Evolutionary conservation across 2,888 invertebrate species (phyloP).

Genomic region (Podabrus alpinus): DNA sequence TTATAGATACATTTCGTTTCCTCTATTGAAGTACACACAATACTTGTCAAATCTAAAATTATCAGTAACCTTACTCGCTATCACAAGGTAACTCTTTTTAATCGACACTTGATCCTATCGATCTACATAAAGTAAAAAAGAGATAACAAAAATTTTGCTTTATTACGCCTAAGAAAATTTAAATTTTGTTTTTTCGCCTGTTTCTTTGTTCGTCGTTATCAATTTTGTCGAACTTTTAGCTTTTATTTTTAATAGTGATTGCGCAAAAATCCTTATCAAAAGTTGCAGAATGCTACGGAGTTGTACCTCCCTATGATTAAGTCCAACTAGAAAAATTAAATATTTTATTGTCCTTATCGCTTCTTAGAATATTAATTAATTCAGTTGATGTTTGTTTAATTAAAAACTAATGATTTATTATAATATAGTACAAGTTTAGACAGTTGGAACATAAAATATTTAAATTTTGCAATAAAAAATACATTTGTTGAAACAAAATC

Average conservation of each 20-base stretch:
- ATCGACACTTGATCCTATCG: neutral
- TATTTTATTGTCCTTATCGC: neutral
- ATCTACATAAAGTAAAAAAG: neutral
- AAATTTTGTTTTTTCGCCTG: neutral
- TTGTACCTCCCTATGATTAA: neutral
- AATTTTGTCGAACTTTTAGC: neutral
- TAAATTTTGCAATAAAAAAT: neutral
- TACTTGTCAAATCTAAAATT: neutral
- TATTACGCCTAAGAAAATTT: neutral
- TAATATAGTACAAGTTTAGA: neutral
- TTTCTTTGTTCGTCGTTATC: neutral
- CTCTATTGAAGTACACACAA: neutral
- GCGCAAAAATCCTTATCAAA: neutral
- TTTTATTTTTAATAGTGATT: neutral
- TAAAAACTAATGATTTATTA: neutral
- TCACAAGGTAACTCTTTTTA: slow-evolving; percentile 2
- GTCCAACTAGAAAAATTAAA: neutral
- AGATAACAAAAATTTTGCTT: neutral
- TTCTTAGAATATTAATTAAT: neutral
- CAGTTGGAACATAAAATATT: neutral
- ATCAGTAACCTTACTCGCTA: neutral
- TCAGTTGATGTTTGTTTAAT: neutral
- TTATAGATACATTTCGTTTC: neutral
- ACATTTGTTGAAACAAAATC: neutral
- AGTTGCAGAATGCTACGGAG: neutral